Conservation (phyloP, 2,888 invertebrate species). For the Adelphocoris suturalis region DNA sequence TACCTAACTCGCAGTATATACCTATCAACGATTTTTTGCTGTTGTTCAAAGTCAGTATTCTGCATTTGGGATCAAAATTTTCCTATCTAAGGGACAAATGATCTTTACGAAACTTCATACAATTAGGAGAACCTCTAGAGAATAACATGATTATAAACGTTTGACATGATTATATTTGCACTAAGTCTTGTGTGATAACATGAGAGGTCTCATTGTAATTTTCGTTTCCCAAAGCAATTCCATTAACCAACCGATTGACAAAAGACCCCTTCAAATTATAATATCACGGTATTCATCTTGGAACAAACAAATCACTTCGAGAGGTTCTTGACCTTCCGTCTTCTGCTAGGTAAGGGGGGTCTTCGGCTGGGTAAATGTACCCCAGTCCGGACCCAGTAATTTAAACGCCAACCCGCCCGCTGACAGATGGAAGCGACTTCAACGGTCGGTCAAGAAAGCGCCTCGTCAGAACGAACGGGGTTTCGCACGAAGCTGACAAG, state of each 20-base stretch:
- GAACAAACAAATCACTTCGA: conserved; percentile 10
- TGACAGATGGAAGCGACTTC: conserved; percentile 22
- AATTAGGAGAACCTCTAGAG: too few species aligned
- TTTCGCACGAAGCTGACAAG: not conserved
- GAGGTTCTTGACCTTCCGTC: conserved; percentile 15
- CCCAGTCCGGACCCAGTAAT: conserved; percentile 7
- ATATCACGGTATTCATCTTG: not conserved
- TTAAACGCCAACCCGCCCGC: conserved; percentile 17
- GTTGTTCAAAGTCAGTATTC: too few species aligned
- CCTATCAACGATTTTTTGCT: too few species aligned
- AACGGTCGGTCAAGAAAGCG: conserved; percentile 24
- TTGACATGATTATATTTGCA: not conserved
- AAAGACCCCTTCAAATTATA: not conserved
- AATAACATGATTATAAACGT: too few species aligned
- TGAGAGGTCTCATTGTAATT: not conserved
- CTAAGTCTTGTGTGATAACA: not conserved
- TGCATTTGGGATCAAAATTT: too few species aligned
- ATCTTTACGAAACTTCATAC: too few species aligned
- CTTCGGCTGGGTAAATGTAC: not conserved
- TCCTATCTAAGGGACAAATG: too few species aligned
- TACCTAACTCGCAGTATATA: too few species aligned
- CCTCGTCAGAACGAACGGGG: not conserved
- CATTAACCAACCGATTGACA: not conserved
- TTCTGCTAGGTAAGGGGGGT: not conserved
- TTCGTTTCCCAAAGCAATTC: conserved; percentile 23